Percentiles rank a stretch among this genome's conserved stretches.
Conservation (phyloP, 2,888 invertebrate species). For the Oeneis ivallda region DNA sequence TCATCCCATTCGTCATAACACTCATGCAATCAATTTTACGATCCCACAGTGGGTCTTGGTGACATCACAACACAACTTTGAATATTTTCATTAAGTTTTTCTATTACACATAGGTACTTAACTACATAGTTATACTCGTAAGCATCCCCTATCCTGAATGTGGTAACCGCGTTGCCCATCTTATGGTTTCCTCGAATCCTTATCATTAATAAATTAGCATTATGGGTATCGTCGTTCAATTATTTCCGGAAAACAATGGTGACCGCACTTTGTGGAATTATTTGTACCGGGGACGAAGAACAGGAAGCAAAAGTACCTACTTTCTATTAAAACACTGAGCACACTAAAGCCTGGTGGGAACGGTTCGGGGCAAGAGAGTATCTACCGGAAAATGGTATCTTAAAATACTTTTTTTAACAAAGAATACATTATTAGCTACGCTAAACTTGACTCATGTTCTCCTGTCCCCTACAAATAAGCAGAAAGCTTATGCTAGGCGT, state of each 20-base stretch:
- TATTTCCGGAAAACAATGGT: slow-evolving; percentile 48
- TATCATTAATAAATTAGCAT: slow-evolving; percentile 38
- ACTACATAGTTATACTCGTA: background rate
- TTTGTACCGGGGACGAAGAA: slow-evolving; percentile 55
- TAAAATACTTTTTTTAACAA: no score
- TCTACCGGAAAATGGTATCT: no score
- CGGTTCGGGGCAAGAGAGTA: no score
- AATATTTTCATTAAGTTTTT: no score
- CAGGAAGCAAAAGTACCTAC: slow-evolving; percentile 60
- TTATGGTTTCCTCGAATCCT: slow-evolving; percentile 37
- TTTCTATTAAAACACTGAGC: slow-evolving; percentile 11
- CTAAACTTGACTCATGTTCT: no score
- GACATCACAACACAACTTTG: no score
- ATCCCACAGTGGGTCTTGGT: no score
- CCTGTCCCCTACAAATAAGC: no score
- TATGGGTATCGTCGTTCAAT: slow-evolving; percentile 46
- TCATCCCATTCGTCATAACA: no score
- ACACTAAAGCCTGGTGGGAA: background rate
- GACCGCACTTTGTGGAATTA: slow-evolving; percentile 60
- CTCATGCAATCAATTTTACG: no score
- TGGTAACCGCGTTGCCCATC: slow-evolving; percentile 25
- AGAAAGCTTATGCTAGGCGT: no score
- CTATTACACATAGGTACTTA: background rate
- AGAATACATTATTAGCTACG: no score
- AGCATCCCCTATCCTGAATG: background rate